Evolutionary conservation across 2,113 vertebrate species (phyloP).

Genomic region (Scomber colias): DNA sequence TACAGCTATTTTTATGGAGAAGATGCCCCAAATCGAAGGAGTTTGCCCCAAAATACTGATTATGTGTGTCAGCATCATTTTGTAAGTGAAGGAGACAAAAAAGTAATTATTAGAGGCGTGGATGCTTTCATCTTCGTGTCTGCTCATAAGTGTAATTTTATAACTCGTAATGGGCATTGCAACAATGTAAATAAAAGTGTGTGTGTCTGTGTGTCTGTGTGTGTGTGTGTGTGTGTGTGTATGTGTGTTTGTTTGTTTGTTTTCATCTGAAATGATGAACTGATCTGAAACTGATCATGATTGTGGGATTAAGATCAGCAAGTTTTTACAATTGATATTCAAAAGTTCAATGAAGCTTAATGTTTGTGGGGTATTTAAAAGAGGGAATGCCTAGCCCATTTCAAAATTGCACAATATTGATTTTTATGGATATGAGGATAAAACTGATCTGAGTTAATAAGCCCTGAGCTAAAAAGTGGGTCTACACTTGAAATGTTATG

Average conservation of each 20-base stretch:
- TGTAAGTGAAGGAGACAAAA: too few species aligned
- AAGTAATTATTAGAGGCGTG: too few species aligned
- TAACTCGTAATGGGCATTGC: too few species aligned
- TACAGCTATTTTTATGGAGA: neutral
- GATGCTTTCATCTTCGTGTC: neutral
- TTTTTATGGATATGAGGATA: neutral
- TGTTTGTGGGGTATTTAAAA: neutral
- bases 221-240: too few species aligned
- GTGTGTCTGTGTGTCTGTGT: too few species aligned
- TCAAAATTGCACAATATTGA: too few species aligned
- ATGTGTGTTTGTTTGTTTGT: neutral
- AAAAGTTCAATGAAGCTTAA: neutral
- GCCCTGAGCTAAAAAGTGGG: neutral
- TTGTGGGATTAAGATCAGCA: neutral
- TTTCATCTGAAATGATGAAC: neutral
- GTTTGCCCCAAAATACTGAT: neutral
- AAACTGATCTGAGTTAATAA: too few species aligned
- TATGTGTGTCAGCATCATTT: too few species aligned
- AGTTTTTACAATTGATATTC: too few species aligned
- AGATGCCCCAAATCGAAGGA: neutral
- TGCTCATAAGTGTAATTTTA: neutral
- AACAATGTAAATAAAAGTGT: too few species aligned
- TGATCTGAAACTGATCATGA: neutral
- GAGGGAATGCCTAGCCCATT: too few species aligned
- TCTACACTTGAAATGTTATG: neutral